A percentile compares a stretch with the other conserved stretches of the same genome.
phyloP scores from a whole-genome alignment of 2,113 vertebrate genomes.

The Lepus americanus region DNA sequence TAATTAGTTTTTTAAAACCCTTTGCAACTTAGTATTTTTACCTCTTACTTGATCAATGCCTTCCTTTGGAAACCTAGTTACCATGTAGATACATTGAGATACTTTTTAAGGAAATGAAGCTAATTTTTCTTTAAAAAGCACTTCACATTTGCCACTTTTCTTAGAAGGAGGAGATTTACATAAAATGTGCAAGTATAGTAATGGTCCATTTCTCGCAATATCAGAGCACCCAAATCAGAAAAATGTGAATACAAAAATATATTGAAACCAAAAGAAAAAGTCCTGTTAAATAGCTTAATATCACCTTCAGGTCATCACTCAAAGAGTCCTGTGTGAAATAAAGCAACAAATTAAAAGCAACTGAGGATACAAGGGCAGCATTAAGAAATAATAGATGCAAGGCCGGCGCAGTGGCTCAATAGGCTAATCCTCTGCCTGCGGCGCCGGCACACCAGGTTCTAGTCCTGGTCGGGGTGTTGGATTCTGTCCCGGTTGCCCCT shows the following conservation, averaged over 20 bases:
- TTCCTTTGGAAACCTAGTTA: not conserved
- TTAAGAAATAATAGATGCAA: not conserved
- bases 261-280: not conserved
- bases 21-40: not conserved
- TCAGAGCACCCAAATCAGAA: not conserved
- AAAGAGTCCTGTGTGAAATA: not conserved
- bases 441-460: too few species aligned
- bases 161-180: not conserved
- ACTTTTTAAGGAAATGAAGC: not conserved
- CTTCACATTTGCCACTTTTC: not conserved
- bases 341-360: not conserved
- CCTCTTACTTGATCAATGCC: not conserved
- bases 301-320: not conserved
- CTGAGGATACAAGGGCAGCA: not conserved
- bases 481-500: too few species aligned
- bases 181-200: constrained; percentile 13
- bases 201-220: not conserved
- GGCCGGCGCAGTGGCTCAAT: too few species aligned
- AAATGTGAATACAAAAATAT: not conserved
- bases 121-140: not conserved
- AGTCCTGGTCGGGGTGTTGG: too few species aligned
- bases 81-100: not conserved
- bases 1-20: constrained; percentile 22
- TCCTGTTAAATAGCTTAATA: not conserved
- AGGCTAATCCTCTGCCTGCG: too few species aligned